A percentile compares a stretch with the other conserved stretches of the same genome.
Evolutionary conservation across 1,140 invertebrate species (phyloP).

Genomic region (Anoplophora glabripennis): DNA sequence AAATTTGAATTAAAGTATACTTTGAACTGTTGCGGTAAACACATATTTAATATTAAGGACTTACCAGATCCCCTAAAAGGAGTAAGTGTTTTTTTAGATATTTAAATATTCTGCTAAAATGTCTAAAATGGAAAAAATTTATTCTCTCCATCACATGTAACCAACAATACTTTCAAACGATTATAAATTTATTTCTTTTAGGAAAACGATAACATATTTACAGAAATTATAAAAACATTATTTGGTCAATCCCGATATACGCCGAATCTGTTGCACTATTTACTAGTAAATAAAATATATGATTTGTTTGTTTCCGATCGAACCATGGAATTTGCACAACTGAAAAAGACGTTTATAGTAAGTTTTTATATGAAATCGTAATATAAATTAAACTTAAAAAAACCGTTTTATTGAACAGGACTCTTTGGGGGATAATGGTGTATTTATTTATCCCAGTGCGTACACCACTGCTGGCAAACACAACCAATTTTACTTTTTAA

Average conservation of each 20-base stretch:
- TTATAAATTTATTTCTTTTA: slow-evolving; percentile 54
- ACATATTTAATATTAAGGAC: slow-evolving; percentile 25
- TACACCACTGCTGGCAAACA: slow-evolving; percentile 43
- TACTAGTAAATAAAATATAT: slow-evolving; percentile 53
- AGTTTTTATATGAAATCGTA: slow-evolving; percentile 4
- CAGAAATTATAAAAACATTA: slow-evolving; percentile 41
- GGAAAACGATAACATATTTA: slow-evolving; percentile 34
- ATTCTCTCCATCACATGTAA: no score
- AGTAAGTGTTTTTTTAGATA: slow-evolving; percentile 11
- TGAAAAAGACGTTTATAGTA: slow-evolving; percentile 53
- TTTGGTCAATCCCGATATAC: slow-evolving; percentile 55
- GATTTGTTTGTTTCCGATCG: slow-evolving; percentile 54
- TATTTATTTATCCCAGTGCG: slow-evolving; percentile 82
- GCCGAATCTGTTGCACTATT: slow-evolving; percentile 54
- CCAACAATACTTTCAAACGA: no score
- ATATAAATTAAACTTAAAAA: slow-evolving; percentile 9
- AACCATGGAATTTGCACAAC: slow-evolving; percentile 52
- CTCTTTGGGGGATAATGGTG: slow-evolving; percentile 70
- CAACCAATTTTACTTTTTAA: slow-evolving; percentile 21
- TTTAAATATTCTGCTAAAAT: no score
- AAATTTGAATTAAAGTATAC: slow-evolving; percentile 28
- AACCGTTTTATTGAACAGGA: slow-evolving; percentile 24
- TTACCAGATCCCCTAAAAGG: slow-evolving; percentile 31
- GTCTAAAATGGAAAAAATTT: no score
- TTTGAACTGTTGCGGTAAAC: slow-evolving; percentile 17